Base-by-base conservation (phyloP, 1,140 invertebrate genomes). In the Drosophila pandora region DNA sequence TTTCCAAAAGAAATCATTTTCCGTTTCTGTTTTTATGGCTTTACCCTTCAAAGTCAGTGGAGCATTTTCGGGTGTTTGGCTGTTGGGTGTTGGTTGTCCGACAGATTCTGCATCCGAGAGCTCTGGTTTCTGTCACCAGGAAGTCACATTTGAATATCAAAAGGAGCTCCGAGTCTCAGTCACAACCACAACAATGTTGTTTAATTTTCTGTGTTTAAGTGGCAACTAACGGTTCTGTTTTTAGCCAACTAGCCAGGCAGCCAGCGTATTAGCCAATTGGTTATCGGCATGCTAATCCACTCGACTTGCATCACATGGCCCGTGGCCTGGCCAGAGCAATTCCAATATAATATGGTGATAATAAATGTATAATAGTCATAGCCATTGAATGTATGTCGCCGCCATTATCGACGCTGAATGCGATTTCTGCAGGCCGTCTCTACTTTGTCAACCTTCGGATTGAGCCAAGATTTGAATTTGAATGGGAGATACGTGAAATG, bases 401-500 rank as follows among this genome's bases (percentile, higher is more conserved):
- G 43, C 22, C 43, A 56, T 22, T 45, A 60, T 41, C 30, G 47
- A 9, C 32, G 34, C 52, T 50, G 52, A 55, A 50, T 62, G 43
- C 54, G 57, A 76, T 76, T 76, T 76, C 49, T 54, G 57, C 60
- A 30, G 53, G 50, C 50, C 9, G 34, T 22, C 34, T 47, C 41
- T 47, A 41, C 13, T 17, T 34, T 23, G 48, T 3, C 63, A 76
- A 62, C 78, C 78, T 81, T 81, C 72, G 49, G 45, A 21, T 8
- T 17, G 1, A 1, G 7, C 6, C 30, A 17, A 48, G 62, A 69
- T 69, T 69, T 60, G 63, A 60, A 81, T 81, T 81, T 80, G 57
- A 81, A 80, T 65, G 71, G 50, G 10, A 69, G 59, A 72, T 76
- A 62, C 72, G 67, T 81, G 78, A 81, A 81, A 81, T 81, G 78